Percentiles rank a stretch among this genome's conserved stretches.
Evolutionary conservation across 2,888 invertebrate genomes (phyloP).

Genomic region (Drosophila suboccidentalis): DNA sequence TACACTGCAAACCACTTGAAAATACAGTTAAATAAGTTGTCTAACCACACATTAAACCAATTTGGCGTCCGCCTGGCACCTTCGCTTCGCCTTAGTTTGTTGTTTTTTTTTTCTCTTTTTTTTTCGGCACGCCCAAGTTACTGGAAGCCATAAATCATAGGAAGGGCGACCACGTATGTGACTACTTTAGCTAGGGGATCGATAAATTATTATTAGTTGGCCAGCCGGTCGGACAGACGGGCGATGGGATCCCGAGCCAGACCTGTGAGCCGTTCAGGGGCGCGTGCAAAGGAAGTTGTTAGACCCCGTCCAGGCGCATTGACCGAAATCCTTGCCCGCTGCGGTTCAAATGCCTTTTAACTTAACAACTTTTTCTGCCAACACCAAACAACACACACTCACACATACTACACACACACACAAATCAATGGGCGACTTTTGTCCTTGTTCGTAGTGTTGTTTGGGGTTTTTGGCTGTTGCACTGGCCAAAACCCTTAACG

Average conservation of each 20-base stretch:
- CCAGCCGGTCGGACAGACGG: conserved; percentile 45
- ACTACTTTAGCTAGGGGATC: conserved; percentile 79
- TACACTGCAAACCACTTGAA: conserved; percentile 72
- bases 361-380: conserved; percentile 83
- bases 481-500: conserved; percentile 71
- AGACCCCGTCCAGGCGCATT: conserved; percentile 67
- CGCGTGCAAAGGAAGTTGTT: conserved; percentile 78
- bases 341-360: conserved; percentile 83
- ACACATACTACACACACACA: conserved; percentile 34
- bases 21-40: conserved; percentile 80
- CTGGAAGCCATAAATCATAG: conserved; percentile 78
- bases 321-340: conserved; percentile 74
- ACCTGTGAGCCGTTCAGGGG: conserved; percentile 44
- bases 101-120: conserved; percentile 15
- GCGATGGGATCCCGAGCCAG: conserved; percentile 18
- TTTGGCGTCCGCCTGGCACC: conserved; percentile 61
- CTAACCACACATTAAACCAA: conserved; percentile 81
- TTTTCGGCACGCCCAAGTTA: conserved; percentile 53
- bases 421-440: conserved; percentile 74
- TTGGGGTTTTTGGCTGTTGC: conserved; percentile 35
- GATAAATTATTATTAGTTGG: conserved; percentile 84
- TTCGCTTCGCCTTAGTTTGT: conserved; percentile 16
- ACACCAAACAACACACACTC: conserved; percentile 64
- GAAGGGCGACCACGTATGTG: conserved; percentile 71
- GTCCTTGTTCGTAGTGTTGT: conserved; percentile 52